Conservation (phyloP, 2,797 vertebrate species). For the Psittacula derbiana region DNA sequence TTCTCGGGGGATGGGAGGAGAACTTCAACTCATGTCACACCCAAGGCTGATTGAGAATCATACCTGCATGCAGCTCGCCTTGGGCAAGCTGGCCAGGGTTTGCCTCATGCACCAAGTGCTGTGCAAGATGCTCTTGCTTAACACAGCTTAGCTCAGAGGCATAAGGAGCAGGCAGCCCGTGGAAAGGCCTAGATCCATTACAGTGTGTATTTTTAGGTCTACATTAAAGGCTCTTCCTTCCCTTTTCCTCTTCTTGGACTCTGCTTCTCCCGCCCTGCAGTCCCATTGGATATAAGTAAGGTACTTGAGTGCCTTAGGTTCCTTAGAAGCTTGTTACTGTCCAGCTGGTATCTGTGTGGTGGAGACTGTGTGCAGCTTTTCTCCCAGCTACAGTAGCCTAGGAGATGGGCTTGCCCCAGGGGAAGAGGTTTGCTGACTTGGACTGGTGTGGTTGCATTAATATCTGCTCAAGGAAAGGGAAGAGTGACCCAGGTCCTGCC, state of each 20-base stretch:
- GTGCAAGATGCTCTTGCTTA: background rate
- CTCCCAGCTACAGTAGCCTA: background rate
- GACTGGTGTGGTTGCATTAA: background rate
- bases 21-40: background rate
- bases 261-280: fast-evolving
- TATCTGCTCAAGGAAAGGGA: background rate
- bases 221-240: background rate
- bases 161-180: background rate
- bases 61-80: background rate
- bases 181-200: background rate
- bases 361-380: background rate
- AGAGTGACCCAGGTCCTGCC: background rate
- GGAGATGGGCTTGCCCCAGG: background rate
- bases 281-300: background rate
- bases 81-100: fast-evolving
- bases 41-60: background rate
- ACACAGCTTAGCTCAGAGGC: fast-evolving
- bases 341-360: background rate
- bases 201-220: background rate
- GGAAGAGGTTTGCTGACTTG: background rate
- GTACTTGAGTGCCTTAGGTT: background rate
- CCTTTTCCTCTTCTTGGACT: background rate
- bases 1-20: background rate
- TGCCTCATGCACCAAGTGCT: background rate
- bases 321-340: background rate